These are phyloP conservation scores for Aphodius granarius DNA, from an alignment of 2,888 invertebrate genomes.

Conservation along the genomic window DNA sequence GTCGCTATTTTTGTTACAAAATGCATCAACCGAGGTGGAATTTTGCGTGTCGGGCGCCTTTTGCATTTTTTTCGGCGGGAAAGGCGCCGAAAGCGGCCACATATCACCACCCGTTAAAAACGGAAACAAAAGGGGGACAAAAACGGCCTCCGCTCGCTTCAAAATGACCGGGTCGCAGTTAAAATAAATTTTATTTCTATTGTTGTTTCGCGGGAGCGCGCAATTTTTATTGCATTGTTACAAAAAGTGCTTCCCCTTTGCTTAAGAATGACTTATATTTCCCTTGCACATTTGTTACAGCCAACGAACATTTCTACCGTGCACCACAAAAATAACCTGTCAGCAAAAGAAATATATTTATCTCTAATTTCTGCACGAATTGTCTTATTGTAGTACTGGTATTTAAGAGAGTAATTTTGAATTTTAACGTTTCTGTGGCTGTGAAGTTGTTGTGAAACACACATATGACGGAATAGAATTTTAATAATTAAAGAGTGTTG, in stretches of 20 bases:
- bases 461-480: background rate
- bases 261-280: constrained; percentile 17
- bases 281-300: constrained; percentile 10
- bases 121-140: background rate
- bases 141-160: background rate
- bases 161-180: background rate
- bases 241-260: constrained; percentile 7
- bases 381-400: background rate
- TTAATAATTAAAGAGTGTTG: background rate
- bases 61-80: background rate
- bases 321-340: constrained; percentile 2
- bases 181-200: background rate
- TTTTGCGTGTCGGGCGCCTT: background rate
- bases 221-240: constrained; percentile 7
- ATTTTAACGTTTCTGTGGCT: no score
- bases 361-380: background rate
- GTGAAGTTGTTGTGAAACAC: background rate
- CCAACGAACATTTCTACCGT: background rate
- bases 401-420: background rate
- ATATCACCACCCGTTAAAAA: background rate
- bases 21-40: background rate
- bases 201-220: background rate
- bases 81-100: background rate
- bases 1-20: background rate
- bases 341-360: background rate